Evolutionary conservation across 2,797 vertebrate species (phyloP).

Genomic region (Hypotaenidia okinawae): DNA sequence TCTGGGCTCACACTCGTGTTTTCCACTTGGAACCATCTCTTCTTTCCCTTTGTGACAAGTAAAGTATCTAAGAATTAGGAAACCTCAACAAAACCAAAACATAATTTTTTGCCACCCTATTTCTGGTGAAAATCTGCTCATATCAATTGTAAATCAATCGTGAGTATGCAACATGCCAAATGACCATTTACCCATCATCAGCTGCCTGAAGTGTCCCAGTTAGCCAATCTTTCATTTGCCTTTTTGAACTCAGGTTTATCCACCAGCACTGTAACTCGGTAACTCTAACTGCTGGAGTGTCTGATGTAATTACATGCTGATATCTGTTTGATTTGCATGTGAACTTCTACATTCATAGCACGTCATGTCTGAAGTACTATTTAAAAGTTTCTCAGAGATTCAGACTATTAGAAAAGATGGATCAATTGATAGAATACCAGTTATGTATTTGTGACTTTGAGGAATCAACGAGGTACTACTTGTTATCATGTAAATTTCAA

Average conservation of each 20-base stretch:
- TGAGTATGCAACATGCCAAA: not conserved
- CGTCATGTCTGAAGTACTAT: not conserved
- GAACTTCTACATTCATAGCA: not conserved
- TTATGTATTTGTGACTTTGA: not conserved
- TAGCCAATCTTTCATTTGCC: not conserved
- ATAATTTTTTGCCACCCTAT: not conserved
- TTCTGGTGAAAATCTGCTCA: not conserved
- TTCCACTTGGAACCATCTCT: not conserved
- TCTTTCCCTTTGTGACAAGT: not conserved
- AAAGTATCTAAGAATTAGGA: not conserved
- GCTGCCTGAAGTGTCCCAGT: not conserved
- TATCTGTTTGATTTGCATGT: not conserved
- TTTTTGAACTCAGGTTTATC: not conserved
- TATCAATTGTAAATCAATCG: not conserved
- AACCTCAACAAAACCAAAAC: not conserved
- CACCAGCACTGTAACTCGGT: not conserved
- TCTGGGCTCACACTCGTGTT: not conserved
- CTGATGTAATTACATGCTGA: not conserved
- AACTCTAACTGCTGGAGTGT: not conserved
- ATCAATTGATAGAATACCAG: not conserved
- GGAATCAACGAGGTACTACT: not conserved
- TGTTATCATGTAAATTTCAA: not conserved
- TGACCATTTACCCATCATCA: not conserved
- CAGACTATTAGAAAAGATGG: not conserved
- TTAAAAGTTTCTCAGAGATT: not conserved